Evolutionary conservation across 2,113 vertebrate species (phyloP).

Genomic region (Corydoras sp.): DNA sequence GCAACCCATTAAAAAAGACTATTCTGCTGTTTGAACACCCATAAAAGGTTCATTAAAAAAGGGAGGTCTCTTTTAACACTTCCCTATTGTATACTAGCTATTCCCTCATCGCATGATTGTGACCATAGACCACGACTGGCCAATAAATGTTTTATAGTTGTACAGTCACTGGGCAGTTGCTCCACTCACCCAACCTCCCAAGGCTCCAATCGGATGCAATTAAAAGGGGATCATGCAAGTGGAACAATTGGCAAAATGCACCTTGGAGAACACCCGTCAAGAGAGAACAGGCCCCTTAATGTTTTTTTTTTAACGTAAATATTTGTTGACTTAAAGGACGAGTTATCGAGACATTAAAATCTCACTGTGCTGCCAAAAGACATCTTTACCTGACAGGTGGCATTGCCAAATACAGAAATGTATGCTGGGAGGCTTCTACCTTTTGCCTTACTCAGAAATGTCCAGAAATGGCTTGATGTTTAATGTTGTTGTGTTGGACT

Average conservation of each 20-base stretch:
- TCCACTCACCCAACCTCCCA: conserved; percentile 37
- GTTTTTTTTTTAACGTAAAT: conserved; percentile 51
- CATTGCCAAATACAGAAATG: conserved; percentile 43
- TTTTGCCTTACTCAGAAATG: conserved; percentile 32
- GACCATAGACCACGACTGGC: conserved; percentile 46
- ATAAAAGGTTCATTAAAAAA: conserved; percentile 58
- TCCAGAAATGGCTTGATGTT: background rate
- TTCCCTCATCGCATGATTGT: conserved; percentile 40
- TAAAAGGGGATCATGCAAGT: conserved; percentile 43
- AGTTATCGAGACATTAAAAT: conserved; percentile 53
- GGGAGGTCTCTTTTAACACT: conserved; percentile 51
- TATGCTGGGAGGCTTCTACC: conserved; percentile 8
- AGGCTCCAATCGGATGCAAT: conserved; percentile 46
- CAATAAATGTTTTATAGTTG: conserved; percentile 57
- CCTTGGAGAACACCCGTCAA: conserved; percentile 44
- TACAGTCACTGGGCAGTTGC: conserved; percentile 48
- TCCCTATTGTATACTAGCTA: conserved; percentile 49
- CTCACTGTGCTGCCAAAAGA: conserved; percentile 40
- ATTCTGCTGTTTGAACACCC: conserved; percentile 62
- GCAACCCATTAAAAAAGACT: conserved; percentile 53
- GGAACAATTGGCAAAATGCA: conserved; percentile 42
- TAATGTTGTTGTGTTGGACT: conserved; percentile 19
- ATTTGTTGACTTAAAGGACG: conserved; percentile 56
- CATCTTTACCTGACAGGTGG: conserved; percentile 25
- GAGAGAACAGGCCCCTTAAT: conserved; percentile 36